phyloP scores from a whole-genome alignment of 2,888 invertebrate species.

The Patella caerulea region DNA sequence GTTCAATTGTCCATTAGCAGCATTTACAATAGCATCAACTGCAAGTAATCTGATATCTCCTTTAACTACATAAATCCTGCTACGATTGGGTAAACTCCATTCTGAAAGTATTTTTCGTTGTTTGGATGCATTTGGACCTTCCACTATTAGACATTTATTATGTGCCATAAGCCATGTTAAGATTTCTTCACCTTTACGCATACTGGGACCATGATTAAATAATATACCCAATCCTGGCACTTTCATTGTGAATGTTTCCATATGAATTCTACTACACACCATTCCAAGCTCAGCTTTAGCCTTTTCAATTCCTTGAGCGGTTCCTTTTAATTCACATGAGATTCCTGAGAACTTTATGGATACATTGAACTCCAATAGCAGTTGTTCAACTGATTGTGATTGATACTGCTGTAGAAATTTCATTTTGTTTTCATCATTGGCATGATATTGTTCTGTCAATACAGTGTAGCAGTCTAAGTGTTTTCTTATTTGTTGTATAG shows the following conservation, averaged over 20 bases:
- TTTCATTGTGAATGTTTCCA: not conserved
- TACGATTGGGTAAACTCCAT: constrained; percentile 15
- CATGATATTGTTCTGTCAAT: not conserved
- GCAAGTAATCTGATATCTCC: constrained; percentile 46
- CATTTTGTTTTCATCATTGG: not conserved
- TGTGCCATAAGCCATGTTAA: not conserved
- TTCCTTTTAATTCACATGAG: too few species aligned
- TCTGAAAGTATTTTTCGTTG: not conserved
- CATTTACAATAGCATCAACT: constrained; percentile 56
- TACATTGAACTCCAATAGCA: too few species aligned
- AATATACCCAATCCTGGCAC: not conserved
- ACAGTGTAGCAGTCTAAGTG: not conserved
- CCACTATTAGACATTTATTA: not conserved
- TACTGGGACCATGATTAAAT: not conserved
- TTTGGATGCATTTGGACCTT: not conserved
- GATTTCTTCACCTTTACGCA: not conserved
- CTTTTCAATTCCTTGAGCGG: too few species aligned
- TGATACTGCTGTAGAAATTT: not conserved
- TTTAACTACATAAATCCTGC: constrained; percentile 35
- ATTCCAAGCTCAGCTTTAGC: too few species aligned
- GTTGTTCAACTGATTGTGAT: not conserved
- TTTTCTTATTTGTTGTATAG: not conserved
- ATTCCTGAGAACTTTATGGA: too few species aligned
- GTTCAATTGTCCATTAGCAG: constrained; percentile 50
- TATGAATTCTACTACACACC: not conserved